Percentiles rank a stretch among this genome's conserved stretches.
Conservation (phyloP, 2,113 vertebrate genomes). For the Hemichromis elongatus region DNA sequence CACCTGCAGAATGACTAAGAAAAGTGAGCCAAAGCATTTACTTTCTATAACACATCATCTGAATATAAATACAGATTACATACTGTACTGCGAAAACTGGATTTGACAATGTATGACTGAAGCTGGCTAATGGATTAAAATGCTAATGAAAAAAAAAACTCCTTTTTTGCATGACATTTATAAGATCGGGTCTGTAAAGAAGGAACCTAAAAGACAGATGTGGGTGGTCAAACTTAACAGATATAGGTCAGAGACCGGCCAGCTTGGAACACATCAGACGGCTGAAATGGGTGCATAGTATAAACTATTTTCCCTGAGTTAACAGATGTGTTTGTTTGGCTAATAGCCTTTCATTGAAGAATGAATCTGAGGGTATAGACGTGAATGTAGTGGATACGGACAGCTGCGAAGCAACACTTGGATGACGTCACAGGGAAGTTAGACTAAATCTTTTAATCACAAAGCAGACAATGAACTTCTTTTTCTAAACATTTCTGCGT, state of each 20-base stretch:
- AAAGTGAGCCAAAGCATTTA: not conserved
- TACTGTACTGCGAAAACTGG: not conserved
- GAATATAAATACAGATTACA: not conserved
- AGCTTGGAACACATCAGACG: not conserved
- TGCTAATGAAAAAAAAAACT: not conserved
- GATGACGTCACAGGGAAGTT: constrained; percentile 29
- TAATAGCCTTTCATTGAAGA: not conserved
- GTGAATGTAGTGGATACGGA: not conserved
- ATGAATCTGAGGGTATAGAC: constrained; percentile 7
- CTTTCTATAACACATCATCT: not conserved
- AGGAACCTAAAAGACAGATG: not conserved
- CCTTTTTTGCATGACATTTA: not conserved
- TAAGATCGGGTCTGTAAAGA: not conserved
- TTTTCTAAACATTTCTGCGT: constrained; percentile 37
- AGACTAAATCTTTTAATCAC: constrained; percentile 43
- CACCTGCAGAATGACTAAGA: not conserved
- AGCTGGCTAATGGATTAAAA: not conserved
- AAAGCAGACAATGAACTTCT: constrained; percentile 42
- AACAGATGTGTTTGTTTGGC: constrained; percentile 7
- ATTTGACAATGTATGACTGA: not conserved
- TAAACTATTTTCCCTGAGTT: not conserved
- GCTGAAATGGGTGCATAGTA: not conserved
- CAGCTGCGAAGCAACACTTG: constrained; percentile 11
- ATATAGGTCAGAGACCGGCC: not conserved
- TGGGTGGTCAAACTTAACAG: constrained; percentile 3